Evolutionary conservation across 2,797 vertebrate species (phyloP), one percentile per base, ranked within the genome.

Genomic region (Triplophysa bombifrons): DNA sequence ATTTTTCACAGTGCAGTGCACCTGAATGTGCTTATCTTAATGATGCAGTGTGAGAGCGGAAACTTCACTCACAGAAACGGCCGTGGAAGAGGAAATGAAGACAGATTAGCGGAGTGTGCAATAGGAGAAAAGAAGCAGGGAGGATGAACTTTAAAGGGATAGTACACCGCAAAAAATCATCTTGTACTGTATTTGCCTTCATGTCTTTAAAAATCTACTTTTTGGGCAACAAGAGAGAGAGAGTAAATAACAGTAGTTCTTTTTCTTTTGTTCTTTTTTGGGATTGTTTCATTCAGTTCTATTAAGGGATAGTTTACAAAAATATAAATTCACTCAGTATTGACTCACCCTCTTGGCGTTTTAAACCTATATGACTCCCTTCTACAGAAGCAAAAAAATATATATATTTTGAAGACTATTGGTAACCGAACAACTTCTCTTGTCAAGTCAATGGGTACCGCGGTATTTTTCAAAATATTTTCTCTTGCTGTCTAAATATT

Each of bases 71-170:
- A 74, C 81, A 85, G 48, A 72, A 83, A 83, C 76, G 72, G 67
- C 82, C 73, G 67, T 73, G 76, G 74, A 84, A 82, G 85, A 72
- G 84, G 83, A 86, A 91, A 90, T 89, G 89, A 91, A 89, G 88
- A 84, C 76, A 85, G 86, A 88, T 91, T 89, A 91, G 87, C 80
- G 87, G 76, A 79, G 84, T 88, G 86, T 70, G 61, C 30, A 80
- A 76, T 72, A 80, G 85, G 85, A 85, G 72, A 82, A 48, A 60
- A 68, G 8, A 12, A 46, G 46, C 38, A 46, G 34, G 50, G 58
- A 65, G 60, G 60, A 60, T 46, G 46, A 55, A 51, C 55, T 25
- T 30, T 50, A 30, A 50, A 25, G 20, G 20, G 66, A 50, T 25
- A 65, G 63, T n/a, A 41, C 11, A 44, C 3, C 10, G 5, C 6